Evolutionary conservation across 2,888 invertebrate species (phyloP).

Genomic region (Nymphalis polychloros): DNA sequence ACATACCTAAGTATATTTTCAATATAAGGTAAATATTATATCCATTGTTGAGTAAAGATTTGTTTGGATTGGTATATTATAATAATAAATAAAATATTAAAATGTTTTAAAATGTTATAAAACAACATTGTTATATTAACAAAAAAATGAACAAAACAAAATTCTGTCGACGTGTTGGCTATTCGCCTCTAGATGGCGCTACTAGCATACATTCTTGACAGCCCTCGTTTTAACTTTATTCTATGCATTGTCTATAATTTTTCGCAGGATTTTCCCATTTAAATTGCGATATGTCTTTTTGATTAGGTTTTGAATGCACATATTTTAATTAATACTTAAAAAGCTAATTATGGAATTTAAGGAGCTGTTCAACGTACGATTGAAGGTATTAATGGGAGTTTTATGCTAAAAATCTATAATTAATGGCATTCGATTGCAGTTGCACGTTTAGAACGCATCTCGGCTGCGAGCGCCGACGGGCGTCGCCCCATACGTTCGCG

Average conservation of each 20-base stretch:
- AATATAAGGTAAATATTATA: too few relatives aligned
- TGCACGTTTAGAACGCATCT: constrained; percentile 43
- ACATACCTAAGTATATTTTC: too few relatives aligned
- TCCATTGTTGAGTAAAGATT: too few relatives aligned
- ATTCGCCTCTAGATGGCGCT: constrained; percentile 67
- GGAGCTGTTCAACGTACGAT: constrained; percentile 6
- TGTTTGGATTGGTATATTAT: too few relatives aligned
- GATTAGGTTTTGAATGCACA: not conserved
- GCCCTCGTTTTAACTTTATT: constrained; percentile 7
- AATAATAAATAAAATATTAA: not conserved
- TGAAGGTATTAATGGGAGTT: constrained; percentile 18
- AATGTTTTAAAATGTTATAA: not conserved
- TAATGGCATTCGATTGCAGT: constrained; percentile 50
- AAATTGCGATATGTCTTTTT: not conserved
- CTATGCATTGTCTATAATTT: not conserved
- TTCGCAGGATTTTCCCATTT: not conserved
- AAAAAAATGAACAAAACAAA: constrained; percentile 10
- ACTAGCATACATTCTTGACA: constrained; percentile 22
- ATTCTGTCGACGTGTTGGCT: constrained; percentile 46
- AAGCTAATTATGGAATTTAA: constrained; percentile 13
- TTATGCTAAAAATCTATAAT: constrained; percentile 43
- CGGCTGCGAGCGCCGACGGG: constrained; percentile 49
- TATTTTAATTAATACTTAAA: not conserved
- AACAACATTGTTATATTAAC: not conserved
- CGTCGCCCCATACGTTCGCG: constrained; percentile 71